These are phyloP conservation scores for Gallinago solitaria DNA, from an alignment of 2,797 vertebrate genomes.

Conservation along the genomic window DNA sequence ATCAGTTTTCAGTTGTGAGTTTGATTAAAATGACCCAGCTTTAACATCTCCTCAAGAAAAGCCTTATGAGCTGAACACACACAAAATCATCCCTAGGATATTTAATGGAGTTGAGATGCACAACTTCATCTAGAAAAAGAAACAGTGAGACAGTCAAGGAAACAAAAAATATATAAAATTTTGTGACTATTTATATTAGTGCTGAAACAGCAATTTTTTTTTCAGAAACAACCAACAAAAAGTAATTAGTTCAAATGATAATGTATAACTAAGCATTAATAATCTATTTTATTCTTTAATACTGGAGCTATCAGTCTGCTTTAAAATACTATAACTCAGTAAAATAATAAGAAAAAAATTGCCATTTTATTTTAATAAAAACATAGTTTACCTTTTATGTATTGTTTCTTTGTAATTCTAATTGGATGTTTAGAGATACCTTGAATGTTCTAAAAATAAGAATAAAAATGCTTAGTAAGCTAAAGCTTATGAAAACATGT, in stretches of 20 bases:
- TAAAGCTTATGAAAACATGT: neutral
- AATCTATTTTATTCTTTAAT: neutral
- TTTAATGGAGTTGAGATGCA: neutral
- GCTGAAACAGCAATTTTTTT: neutral
- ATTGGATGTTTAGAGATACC: conserved; percentile 89
- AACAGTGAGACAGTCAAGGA: neutral
- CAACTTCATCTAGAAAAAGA: neutral
- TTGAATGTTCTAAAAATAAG: conserved; percentile 88
- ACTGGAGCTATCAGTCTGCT: neutral
- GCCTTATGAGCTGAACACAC: neutral
- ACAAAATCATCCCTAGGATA: neutral
- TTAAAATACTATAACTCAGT: neutral
- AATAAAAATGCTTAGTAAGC: conserved; percentile 14
- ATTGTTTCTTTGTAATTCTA: conserved; percentile 80
- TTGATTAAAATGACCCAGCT: neutral
- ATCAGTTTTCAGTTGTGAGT: neutral
- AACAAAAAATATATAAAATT: neutral
- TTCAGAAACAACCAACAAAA: neutral
- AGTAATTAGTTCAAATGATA: neutral
- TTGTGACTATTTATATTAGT: neutral
- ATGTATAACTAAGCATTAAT: neutral
- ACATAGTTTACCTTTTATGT: conserved; percentile 78
- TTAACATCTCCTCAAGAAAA: neutral
- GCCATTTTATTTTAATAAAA: neutral
- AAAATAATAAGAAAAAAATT: neutral